Conservation (phyloP, 2,888 invertebrate species). For the Drosophila lacicola region DNA sequence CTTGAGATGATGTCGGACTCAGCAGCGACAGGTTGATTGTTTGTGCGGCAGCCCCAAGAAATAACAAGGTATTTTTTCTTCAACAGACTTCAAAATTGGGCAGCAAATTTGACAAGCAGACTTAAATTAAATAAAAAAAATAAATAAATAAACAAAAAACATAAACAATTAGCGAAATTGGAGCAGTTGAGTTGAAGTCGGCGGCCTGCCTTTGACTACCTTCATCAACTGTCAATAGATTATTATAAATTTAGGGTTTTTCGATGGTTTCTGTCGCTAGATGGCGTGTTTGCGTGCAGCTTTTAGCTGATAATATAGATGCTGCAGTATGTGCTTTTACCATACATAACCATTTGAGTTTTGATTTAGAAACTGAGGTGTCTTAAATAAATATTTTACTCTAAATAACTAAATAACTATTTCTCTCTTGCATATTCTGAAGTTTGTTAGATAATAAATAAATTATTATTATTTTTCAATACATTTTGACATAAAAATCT, state of each 20-base stretch:
- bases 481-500: too few species aligned
- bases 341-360: neutral
- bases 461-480: too few species aligned
- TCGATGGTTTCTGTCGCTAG: neutral
- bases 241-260: constrained; percentile 1
- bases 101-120: constrained; percentile 34
- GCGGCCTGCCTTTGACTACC: constrained; percentile 3
- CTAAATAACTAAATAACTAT: too few species aligned
- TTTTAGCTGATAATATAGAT: neutral
- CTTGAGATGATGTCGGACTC: constrained; percentile 6
- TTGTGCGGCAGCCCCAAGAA: constrained; percentile 15
- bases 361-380: too few species aligned
- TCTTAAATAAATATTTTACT: too few species aligned
- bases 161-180: constrained; percentile 51
- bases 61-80: constrained; percentile 11
- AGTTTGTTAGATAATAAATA: too few species aligned
- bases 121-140: constrained; percentile 21
- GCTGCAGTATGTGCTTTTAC: neutral
- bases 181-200: constrained; percentile 26
- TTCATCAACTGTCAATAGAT: constrained; percentile 24
- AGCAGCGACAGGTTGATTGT: constrained; percentile 45
- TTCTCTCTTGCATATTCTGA: too few species aligned
- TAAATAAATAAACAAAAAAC: neutral
- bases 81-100: constrained; percentile 31
- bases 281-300: neutral